These are phyloP conservation scores for Probosciger aterrimus DNA, from an alignment of 2,113 vertebrate genomes.

Conservation along the genomic window DNA sequence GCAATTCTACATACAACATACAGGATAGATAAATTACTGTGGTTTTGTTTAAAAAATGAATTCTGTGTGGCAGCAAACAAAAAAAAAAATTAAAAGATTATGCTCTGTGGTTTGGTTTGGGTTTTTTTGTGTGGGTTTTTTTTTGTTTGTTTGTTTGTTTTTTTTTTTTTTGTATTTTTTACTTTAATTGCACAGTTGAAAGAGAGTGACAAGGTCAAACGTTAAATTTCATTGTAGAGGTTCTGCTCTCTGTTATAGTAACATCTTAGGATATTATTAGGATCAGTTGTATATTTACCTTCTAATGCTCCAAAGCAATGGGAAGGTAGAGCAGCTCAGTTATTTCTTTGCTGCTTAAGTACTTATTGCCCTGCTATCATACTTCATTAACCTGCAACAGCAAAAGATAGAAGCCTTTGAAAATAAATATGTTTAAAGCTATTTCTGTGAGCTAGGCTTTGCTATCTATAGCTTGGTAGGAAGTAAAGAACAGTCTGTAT, in stretches of 20 bases:
- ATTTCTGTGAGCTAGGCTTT: constrained; percentile 46
- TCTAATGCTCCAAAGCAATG: constrained; percentile 33
- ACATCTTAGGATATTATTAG: not conserved
- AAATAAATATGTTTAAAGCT: constrained; percentile 58
- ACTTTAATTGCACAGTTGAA: constrained; percentile 11
- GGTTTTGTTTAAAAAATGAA: constrained; percentile 65
- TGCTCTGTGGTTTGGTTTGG: not conserved
- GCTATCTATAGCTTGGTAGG: constrained; percentile 44
- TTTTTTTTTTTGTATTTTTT: no score
- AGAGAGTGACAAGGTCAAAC: constrained; percentile 51
- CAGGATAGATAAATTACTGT: constrained; percentile 69
- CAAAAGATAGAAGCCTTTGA: constrained; percentile 54
- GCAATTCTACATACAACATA: constrained; percentile 69
- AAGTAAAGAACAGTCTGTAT: constrained; percentile 56
- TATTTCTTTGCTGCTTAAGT: constrained; percentile 59
- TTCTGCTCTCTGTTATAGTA: constrained; percentile 39
- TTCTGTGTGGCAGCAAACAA: constrained; percentile 32
- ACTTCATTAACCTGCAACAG: constrained; percentile 46
- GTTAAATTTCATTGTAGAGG: not conserved
- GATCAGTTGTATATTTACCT: constrained; percentile 46
- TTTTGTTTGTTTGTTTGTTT: not conserved
- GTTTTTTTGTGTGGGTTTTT: no score
- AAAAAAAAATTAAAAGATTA: not conserved
- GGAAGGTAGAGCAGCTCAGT: constrained; percentile 43
- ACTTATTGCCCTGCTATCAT: constrained; percentile 47